These are phyloP conservation scores for Philhelius pedissequus DNA, from an alignment of 2,888 invertebrate species.

Conservation along the genomic window DNA sequence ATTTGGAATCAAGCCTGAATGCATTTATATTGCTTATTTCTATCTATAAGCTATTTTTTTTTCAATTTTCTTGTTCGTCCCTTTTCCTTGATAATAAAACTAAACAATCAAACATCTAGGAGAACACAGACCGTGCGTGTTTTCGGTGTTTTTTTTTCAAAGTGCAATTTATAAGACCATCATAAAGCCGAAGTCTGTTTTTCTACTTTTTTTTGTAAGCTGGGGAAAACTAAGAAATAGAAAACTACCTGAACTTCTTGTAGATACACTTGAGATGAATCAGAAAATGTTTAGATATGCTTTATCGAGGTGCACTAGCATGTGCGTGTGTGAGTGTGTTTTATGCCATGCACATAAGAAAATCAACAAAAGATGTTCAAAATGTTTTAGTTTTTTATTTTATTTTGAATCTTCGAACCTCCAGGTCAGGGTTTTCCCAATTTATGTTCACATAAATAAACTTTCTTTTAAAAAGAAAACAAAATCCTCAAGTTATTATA, in stretches of 20 bases:
- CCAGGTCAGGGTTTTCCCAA: constrained; percentile 3
- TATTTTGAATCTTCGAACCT: not conserved
- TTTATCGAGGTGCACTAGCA: not conserved
- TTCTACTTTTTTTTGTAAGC: constrained; percentile 42
- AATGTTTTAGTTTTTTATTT: not conserved
- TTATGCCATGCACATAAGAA: not conserved
- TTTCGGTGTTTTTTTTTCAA: not conserved
- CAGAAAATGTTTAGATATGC: constrained; percentile 42
- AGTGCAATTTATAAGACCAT: constrained; percentile 58
- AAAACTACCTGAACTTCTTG: constrained; percentile 60
- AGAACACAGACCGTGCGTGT: not conserved
- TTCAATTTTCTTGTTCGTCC: constrained; percentile 7
- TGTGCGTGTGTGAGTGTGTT: not conserved
- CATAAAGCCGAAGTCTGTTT: constrained; percentile 54
- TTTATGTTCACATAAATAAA: constrained; percentile 11
- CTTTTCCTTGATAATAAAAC: constrained; percentile 38
- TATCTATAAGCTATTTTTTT: constrained; percentile 52
- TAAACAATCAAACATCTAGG: constrained; percentile 27
- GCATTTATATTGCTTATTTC: constrained; percentile 29
- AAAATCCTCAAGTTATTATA: not conserved
- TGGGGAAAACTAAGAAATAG: constrained; percentile 39
- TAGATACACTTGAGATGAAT: constrained; percentile 67
- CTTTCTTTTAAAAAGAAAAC: not conserved
- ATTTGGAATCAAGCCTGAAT: constrained; percentile 12
- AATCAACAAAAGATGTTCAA: constrained; percentile 25